Evolutionary conservation across 2,113 vertebrate species (phyloP), one percentile per base, ranked within the genome.

Genomic region (Platycercus adscitus): DNA sequence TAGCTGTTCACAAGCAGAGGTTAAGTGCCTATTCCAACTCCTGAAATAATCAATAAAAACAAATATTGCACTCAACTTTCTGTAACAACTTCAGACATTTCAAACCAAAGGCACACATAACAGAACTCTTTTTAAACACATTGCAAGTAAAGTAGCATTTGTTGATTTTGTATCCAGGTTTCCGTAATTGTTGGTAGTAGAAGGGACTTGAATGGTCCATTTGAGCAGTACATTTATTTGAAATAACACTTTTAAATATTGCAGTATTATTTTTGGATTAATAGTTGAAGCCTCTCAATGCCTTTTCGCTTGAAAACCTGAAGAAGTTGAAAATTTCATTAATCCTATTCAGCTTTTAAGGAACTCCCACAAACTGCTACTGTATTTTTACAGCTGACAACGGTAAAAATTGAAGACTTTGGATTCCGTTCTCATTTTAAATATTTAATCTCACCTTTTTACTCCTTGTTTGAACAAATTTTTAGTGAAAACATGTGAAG

Each of bases 31-130:
- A 31, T 89, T 90, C 63, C 47, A 75, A 47, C 55, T 91, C 13
- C 72, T 94, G 47, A 95, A 96, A 86, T 95, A 95, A 91, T 94
- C 81, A 89, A 85, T 88, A 81, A 58, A 37, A 88, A 41, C 17
- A 92, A 91, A 89, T 66, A 73, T 33, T 77, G 28, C 43, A 56
- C 31, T 77, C 33, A 88, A 15, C 65, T 90, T 89, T 88, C 43
- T 63, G 56, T 72, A 93, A 68, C 88, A 93, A 75, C 43, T 79
- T 81, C 10, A 71, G 52, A 47, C 8, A 28, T 86, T 94, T 75
- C 31, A 83, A 86, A 71, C 10, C 20, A 77, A 58, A 69, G 69
- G 24, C 28, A 79, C 47, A 47, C 13, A 15, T 17, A 81, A 69
- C 11, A 90, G 20, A 85, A 58, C 19, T 71, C 19, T 63, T 91